Evolutionary conservation across 2,888 invertebrate species (phyloP).

Genomic region (Hirtodrosophila histrioides): DNA sequence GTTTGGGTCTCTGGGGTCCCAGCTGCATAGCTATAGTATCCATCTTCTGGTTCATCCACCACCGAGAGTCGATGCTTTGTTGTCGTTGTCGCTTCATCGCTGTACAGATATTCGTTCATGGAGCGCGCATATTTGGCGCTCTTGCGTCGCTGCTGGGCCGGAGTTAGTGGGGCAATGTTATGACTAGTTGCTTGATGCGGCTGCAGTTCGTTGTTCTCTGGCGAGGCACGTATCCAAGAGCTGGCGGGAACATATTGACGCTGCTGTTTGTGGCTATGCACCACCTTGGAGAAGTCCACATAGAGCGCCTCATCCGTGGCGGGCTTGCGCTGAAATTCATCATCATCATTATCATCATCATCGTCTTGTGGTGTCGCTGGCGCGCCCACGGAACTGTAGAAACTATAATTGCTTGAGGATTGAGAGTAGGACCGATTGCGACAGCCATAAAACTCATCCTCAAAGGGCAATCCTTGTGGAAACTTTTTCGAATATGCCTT

Average conservation of each 20-base stretch:
- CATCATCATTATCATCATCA: slow-evolving; percentile 78
- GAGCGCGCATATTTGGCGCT: slow-evolving; percentile 76
- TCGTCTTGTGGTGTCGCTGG: slow-evolving; percentile 64
- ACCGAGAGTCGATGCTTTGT: slow-evolving; percentile 70
- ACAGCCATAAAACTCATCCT: slow-evolving; percentile 83
- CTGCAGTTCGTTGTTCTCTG: slow-evolving; percentile 52
- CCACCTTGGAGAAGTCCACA: slow-evolving; percentile 84
- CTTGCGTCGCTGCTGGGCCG: slow-evolving; percentile 66
- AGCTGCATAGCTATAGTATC: slow-evolving; percentile 80
- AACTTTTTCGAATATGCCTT: slow-evolving; percentile 84
- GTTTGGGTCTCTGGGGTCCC: slow-evolving; percentile 77
- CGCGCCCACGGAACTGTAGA: slow-evolving; percentile 81
- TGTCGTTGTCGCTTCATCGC: slow-evolving; percentile 54
- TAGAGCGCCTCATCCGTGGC: slow-evolving; percentile 84
- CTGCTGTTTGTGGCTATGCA: slow-evolving; percentile 71
- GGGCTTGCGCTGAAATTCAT: slow-evolving; percentile 84
- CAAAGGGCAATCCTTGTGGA: slow-evolving; percentile 84
- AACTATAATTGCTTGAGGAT: slow-evolving; percentile 84
- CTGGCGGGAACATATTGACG: slow-evolving; percentile 72
- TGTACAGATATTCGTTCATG: slow-evolving; percentile 81
- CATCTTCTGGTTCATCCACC: slow-evolving; percentile 76
- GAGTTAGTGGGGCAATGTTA: slow-evolving; percentile 49
- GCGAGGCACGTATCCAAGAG: slow-evolving; percentile 71
- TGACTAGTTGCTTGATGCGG: slow-evolving; percentile 12
- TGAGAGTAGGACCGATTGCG: slow-evolving; percentile 83